A percentile compares a stretch with the other conserved stretches of the same genome.
Conservation (phyloP, 2,113 vertebrate species). For the Bambusicola thoracicus region DNA sequence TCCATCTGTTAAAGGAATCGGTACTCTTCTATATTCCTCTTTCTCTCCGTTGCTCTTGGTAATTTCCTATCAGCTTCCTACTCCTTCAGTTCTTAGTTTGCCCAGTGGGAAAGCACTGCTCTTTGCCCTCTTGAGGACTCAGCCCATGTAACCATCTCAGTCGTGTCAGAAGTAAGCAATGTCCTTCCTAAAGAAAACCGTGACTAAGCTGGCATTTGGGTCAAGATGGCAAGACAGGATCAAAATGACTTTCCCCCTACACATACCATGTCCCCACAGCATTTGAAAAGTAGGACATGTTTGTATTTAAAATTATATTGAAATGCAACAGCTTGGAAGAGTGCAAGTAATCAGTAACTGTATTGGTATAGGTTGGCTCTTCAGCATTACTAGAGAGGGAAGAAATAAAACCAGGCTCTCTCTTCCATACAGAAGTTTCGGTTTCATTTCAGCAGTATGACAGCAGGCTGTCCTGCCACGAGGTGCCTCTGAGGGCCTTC, state of each 20-base stretch:
- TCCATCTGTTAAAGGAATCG: neutral
- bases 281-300: neutral
- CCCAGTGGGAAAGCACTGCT: fast-evolving
- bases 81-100: neutral
- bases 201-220: neutral
- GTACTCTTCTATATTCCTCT: fast-evolving
- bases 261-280: neutral
- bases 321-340: neutral
- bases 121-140: neutral
- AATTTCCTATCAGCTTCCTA: fast-evolving
- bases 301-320: neutral
- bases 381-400: neutral
- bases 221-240: neutral
- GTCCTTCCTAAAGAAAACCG: neutral
- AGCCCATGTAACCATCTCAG: neutral
- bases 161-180: neutral
- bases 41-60: neutral
- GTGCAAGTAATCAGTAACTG: neutral
- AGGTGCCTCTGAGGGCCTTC: neutral
- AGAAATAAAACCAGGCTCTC: neutral
- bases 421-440: neutral
- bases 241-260: neutral
- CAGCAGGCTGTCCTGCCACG: neutral
- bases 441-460: neutral
- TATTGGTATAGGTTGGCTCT: neutral